Percentiles rank a stretch among this genome's conserved stretches.
Conservation (phyloP, 2,888 invertebrate species). For the Scrobipalpa atriplicella region DNA sequence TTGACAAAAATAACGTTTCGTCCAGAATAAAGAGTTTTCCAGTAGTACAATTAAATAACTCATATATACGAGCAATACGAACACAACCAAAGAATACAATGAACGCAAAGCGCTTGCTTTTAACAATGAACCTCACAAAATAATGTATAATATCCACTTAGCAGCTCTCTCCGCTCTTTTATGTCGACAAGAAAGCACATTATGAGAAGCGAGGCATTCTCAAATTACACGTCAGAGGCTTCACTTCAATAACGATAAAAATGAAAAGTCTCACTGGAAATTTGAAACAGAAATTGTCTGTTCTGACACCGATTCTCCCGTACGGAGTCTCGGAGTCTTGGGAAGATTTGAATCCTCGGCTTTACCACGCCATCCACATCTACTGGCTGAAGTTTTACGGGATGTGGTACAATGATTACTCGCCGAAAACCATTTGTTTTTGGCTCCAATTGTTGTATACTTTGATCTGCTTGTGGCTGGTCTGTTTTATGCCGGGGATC, state of each 20-base stretch:
- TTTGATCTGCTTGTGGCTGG: slow-evolving; percentile 66
- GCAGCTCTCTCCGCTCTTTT: slow-evolving; percentile 52
- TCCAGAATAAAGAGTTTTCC: too few species aligned
- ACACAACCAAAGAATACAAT: not conserved
- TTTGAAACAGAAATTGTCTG: slow-evolving; percentile 52
- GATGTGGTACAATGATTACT: slow-evolving; percentile 71
- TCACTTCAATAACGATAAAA: slow-evolving; percentile 37
- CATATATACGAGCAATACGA: too few species aligned
- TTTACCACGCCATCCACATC: slow-evolving; percentile 74
- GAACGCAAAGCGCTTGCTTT: slow-evolving; percentile 50
- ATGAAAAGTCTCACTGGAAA: slow-evolving; percentile 53
- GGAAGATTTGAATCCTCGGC: slow-evolving; percentile 68
- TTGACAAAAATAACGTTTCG: too few species aligned
- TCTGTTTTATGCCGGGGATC: slow-evolving; percentile 76
- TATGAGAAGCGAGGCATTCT: slow-evolving; percentile 49
- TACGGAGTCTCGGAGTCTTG: slow-evolving; percentile 69
- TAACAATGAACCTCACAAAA: slow-evolving; percentile 59
- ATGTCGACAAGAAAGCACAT: slow-evolving; percentile 27
- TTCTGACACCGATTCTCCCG: slow-evolving; percentile 57
- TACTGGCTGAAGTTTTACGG: slow-evolving; percentile 80
- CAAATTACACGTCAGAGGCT: slow-evolving; percentile 53
- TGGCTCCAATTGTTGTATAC: slow-evolving; percentile 70
- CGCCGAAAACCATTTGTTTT: slow-evolving; percentile 54
- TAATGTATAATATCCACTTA: slow-evolving; percentile 65
- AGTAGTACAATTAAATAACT: too few species aligned